A percentile compares a stretch with the other conserved stretches of the same genome.
phyloP scores from a whole-genome alignment of 1,140 invertebrate genomes.

The Cepaea nemoralis region DNA sequence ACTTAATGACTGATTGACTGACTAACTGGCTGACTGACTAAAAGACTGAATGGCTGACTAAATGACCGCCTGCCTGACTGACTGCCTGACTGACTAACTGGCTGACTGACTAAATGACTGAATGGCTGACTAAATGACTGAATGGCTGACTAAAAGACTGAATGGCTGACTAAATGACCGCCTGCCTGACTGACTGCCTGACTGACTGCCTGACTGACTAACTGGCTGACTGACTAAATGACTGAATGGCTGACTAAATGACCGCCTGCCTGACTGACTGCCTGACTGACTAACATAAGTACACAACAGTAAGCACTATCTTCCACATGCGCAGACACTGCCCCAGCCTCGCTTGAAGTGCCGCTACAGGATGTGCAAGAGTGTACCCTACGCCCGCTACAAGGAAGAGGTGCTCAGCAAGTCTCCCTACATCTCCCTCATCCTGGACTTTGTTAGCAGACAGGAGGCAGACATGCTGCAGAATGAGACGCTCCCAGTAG shows the following conservation, averaged over 20 bases:
- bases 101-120: neutral
- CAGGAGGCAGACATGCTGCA: neutral
- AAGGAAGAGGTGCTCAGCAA: conserved; percentile 43
- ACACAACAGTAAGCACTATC: no score
- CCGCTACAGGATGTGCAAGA: conserved; percentile 13
- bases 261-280: no score
- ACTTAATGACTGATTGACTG: no score
- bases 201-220: neutral
- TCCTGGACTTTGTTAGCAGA: conserved; percentile 14
- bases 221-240: no score
- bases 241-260: no score
- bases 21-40: no score
- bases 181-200: neutral
- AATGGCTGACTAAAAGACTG: no score
- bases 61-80: no score
- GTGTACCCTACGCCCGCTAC: conserved; percentile 31
- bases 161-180: no score
- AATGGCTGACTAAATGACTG: neutral
- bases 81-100: no score
- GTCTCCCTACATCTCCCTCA: conserved; percentile 37
- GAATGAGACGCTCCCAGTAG: conserved; percentile 21
- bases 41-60: no score
- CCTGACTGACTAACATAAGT: neutral
- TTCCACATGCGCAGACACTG: neutral
- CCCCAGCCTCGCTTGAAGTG: conserved; percentile 33